These are phyloP conservation scores for Eupithecia insigniata DNA, from an alignment of 2,888 invertebrate species.

Conservation along the genomic window DNA sequence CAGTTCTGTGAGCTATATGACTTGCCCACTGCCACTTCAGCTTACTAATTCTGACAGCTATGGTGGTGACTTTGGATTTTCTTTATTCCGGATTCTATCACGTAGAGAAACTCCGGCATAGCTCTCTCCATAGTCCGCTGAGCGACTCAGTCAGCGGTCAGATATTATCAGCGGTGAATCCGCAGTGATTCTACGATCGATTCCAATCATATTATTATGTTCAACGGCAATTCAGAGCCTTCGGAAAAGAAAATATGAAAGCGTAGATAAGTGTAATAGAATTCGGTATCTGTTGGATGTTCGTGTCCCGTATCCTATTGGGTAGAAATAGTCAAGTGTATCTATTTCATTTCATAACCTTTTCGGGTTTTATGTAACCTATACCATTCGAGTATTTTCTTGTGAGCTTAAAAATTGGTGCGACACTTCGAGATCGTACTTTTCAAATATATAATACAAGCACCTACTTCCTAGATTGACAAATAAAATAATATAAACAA, in stretches of 20 bases:
- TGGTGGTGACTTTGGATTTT: too few relatives aligned
- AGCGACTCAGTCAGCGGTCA: too few relatives aligned
- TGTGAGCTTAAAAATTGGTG: not conserved
- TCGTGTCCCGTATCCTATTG: constrained; percentile 18
- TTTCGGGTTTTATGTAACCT: constrained; percentile 3
- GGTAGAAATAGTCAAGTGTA: constrained; percentile 21
- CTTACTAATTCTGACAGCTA: too few relatives aligned
- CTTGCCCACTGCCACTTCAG: too few relatives aligned
- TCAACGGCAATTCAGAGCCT: constrained; percentile 22
- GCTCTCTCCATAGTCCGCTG: too few relatives aligned
- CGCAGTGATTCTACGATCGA: constrained; percentile 26
- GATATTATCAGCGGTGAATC: constrained; percentile 10
- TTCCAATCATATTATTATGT: constrained; percentile 32
- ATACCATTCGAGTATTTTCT: constrained; percentile 1
- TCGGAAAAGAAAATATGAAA: constrained; percentile 31
- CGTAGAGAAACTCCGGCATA: too few relatives aligned
- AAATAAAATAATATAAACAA: too few relatives aligned
- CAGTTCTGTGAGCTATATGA: too few relatives aligned
- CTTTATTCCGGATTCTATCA: too few relatives aligned
- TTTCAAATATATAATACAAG: not conserved
- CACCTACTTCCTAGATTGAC: too few relatives aligned
- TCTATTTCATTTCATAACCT: constrained; percentile 19
- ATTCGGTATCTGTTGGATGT: constrained; percentile 21
- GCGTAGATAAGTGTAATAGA: constrained; percentile 30
- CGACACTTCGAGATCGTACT: not conserved